phyloP scores from a whole-genome alignment of 1,140 invertebrate genomes.

The Bursaphelenchus mucronatus region DNA sequence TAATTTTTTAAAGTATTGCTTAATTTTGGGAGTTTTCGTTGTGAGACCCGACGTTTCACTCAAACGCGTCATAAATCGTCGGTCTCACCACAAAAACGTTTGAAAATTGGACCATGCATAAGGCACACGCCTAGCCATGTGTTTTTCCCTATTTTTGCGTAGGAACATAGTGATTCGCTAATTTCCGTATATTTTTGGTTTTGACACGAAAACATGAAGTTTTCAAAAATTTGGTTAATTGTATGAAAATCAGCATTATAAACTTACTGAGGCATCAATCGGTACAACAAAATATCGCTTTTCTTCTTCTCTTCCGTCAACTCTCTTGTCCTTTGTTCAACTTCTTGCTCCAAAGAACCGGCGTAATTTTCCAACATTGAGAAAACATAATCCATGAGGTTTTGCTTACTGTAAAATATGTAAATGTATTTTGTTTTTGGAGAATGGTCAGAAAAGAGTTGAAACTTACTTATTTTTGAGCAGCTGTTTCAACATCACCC shows the following conservation, averaged over 20 bases:
- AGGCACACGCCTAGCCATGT: no score
- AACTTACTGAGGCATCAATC: conserved; percentile 79
- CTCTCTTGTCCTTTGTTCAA: conserved; percentile 86
- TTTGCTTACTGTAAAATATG: conserved; percentile 68
- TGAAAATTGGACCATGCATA: background rate
- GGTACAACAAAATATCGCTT: conserved; percentile 78
- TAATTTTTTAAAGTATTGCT: background rate
- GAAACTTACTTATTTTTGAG: conserved; percentile 32
- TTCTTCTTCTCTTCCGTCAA: conserved; percentile 91
- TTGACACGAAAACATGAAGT: background rate
- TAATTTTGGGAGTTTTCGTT: background rate
- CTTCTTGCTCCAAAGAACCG: conserved; percentile 75
- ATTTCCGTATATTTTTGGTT: background rate
- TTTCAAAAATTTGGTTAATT: background rate
- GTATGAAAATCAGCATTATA: background rate
- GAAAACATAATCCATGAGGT: conserved; percentile 81
- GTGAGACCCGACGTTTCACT: background rate
- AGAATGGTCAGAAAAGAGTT: conserved; percentile 8
- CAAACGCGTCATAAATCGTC: no score
- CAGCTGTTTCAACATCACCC: conserved; percentile 59
- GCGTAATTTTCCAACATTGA: conserved; percentile 81
- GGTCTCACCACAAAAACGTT: no score
- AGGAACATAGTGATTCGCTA: background rate
- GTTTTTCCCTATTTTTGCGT: background rate
- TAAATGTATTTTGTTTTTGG: background rate